Evolutionary conservation across 2,113 vertebrate species (phyloP).

Genomic region (Chlamydotis undulata): DNA sequence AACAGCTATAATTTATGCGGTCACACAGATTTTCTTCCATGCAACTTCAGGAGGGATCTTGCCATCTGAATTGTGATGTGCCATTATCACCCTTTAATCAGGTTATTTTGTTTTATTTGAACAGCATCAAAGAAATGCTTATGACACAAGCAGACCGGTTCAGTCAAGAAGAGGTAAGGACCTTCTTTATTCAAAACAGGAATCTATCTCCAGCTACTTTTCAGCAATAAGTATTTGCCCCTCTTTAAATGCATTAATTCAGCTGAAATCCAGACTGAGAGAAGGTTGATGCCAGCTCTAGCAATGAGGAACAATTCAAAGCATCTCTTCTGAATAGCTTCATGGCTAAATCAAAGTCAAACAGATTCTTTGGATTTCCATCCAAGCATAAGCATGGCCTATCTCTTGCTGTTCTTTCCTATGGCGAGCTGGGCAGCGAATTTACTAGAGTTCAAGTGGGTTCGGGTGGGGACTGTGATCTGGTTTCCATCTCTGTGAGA

Average conservation of each 20-base stretch:
- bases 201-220: background rate
- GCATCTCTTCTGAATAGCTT: constrained; percentile 9
- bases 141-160: constrained; percentile 93
- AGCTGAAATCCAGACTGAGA: constrained; percentile 3
- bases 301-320: constrained; percentile 45
- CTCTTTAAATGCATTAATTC: constrained; percentile 18
- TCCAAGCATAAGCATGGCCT: background rate
- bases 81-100: constrained; percentile 53
- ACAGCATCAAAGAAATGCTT: constrained; percentile 88
- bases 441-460: background rate
- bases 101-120: constrained; percentile 28
- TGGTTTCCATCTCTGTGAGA: constrained; percentile 18
- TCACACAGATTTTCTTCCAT: constrained; percentile 60
- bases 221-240: background rate
- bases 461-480: constrained; percentile 15
- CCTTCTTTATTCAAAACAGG: background rate
- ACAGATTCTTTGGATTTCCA: background rate
- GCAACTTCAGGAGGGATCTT: constrained; percentile 50
- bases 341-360: constrained; percentile 33
- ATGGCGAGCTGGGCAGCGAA: background rate
- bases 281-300: background rate
- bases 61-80: constrained; percentile 61
- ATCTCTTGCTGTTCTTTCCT: constrained; percentile 1
- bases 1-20: constrained; percentile 61
- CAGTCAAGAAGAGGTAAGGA: constrained; percentile 86